phyloP scores from a whole-genome alignment of 1,140 invertebrate species.

The Hormaphis cornu region DNA sequence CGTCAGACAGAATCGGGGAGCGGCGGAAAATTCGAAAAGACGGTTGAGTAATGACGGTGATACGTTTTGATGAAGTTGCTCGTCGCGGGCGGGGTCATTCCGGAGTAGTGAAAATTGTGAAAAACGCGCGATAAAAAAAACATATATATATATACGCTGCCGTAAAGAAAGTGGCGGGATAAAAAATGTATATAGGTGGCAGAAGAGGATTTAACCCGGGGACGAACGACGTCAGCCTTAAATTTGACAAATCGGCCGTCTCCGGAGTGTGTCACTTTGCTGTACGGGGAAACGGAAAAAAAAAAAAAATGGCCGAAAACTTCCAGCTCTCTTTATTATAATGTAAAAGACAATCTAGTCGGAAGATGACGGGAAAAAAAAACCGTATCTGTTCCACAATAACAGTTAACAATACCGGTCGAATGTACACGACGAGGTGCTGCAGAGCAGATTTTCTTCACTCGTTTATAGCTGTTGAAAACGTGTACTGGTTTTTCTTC shows the following conservation, averaged over 20 bases:
- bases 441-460: too few species aligned
- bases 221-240: slow-evolving; percentile 26
- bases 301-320: slow-evolving; percentile 1
- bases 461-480: too few species aligned
- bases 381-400: background rate
- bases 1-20: slow-evolving; percentile 26
- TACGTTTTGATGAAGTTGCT: slow-evolving; percentile 29
- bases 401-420: background rate
- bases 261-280: slow-evolving; percentile 9
- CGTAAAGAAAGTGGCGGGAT: slow-evolving; percentile 5
- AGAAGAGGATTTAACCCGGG: slow-evolving; percentile 23
- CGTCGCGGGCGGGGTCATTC: slow-evolving; percentile 11
- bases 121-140: slow-evolving; percentile 28
- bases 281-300: background rate
- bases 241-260: slow-evolving; percentile 32
- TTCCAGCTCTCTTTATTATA: slow-evolving; percentile 13
- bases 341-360: background rate
- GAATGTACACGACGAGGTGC: background rate
- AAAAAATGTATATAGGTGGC: slow-evolving; percentile 13
- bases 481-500: too few species aligned
- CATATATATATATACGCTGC: background rate
- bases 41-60: slow-evolving; percentile 26
- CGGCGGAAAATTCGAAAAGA: slow-evolving; percentile 31
- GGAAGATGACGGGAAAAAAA: background rate
- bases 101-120: slow-evolving; percentile 25